Percentiles rank a stretch among this genome's conserved stretches.
Evolutionary conservation across 1,140 invertebrate genomes (phyloP).

Genomic region (Dendrolimus punctatus): DNA sequence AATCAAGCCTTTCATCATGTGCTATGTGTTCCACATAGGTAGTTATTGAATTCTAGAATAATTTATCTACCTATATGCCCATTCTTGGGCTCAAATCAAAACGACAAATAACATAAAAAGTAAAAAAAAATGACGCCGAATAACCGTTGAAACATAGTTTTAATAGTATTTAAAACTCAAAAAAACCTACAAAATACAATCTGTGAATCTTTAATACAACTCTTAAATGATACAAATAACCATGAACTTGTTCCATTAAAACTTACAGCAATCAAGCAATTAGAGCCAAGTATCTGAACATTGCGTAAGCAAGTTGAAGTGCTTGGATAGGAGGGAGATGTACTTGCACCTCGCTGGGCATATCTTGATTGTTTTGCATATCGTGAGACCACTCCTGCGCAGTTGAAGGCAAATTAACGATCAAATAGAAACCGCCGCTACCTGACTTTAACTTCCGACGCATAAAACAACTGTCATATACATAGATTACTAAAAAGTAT

Average conservation of each 20-base stretch:
- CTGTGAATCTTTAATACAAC: no score
- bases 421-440: conserved; percentile 39
- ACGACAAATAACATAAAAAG: conserved; percentile 1
- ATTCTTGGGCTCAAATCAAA: no score
- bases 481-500: background rate
- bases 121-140: background rate
- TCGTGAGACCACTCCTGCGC: conserved; percentile 29
- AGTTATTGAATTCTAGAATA: no score
- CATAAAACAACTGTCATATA: background rate
- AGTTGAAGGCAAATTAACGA: conserved; percentile 54
- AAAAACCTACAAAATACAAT: background rate
- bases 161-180: conserved; percentile 1
- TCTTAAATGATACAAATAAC: no score
- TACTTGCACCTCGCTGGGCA: conserved; percentile 20
- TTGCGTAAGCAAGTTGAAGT: background rate
- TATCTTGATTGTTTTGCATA: conserved; percentile 62
- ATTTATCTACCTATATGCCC: no score
- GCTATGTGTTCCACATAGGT: no score
- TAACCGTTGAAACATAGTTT: conserved; percentile 1
- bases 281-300: background rate
- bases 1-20: no score
- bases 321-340: background rate
- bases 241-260: no score
- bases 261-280: background rate
- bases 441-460: conserved; percentile 29